A percentile compares a stretch with the other conserved stretches of the same genome.
Conservation (phyloP, 2,797 vertebrate species). For the Octomys mimax region DNA sequence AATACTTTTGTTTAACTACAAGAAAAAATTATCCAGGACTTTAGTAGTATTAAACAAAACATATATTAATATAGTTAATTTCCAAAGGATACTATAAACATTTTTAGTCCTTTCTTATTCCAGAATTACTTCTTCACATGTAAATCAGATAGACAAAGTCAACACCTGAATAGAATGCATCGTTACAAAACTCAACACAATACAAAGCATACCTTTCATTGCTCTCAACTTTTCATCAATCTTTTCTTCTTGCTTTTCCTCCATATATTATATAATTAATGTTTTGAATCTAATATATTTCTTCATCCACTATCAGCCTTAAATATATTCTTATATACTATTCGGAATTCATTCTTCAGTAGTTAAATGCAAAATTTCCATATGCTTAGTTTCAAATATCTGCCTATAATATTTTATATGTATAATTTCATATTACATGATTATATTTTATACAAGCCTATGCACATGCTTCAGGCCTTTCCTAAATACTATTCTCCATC, state of each 20-base stretch:
- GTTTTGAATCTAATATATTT: not conserved
- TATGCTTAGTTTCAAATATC: not conserved
- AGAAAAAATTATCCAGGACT: not conserved
- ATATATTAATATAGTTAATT: not conserved
- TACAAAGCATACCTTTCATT: not conserved
- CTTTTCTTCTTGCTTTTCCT: rapidly evolving
- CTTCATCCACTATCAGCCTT: not conserved
- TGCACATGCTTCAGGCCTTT: not conserved
- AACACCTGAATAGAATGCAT: not conserved
- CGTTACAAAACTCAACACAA: not conserved
- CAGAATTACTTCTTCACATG: not conserved
- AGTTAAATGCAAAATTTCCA: not conserved
- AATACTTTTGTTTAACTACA: not conserved
- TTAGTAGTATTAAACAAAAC: not conserved
- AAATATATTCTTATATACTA: not conserved
- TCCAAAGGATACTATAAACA: not conserved
- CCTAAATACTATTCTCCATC: not conserved
- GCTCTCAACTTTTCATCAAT: not conserved
- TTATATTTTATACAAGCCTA: not conserved
- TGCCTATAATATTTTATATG: not conserved
- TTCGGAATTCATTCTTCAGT: not conserved
- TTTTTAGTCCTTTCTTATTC: not conserved
- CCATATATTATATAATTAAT: not conserved
- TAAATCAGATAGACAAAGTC: not conserved
- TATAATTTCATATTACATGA: not conserved